phyloP scores from a whole-genome alignment of 2,888 invertebrate genomes.

The Pachliopta kotzebuea region DNA sequence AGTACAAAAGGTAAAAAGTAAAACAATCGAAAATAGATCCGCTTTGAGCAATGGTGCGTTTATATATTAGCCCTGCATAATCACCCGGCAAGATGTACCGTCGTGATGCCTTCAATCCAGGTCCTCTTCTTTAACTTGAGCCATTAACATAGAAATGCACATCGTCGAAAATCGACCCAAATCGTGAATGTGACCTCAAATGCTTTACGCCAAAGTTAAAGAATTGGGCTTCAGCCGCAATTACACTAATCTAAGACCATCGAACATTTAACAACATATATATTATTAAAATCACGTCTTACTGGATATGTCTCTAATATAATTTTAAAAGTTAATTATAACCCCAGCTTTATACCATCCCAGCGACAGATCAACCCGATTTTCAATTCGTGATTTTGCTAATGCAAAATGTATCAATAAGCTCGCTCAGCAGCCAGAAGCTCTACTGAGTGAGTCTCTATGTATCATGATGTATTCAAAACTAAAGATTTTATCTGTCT shows the following conservation, averaged over 20 bases:
- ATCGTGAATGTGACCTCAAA: not conserved
- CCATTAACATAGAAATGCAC: not conserved
- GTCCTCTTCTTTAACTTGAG: constrained; percentile 12
- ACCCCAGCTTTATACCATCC: constrained; percentile 27
- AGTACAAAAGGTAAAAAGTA: constrained; percentile 21
- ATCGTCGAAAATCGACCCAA: constrained; percentile 13
- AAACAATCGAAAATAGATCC: constrained; percentile 25
- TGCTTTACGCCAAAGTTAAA: constrained; percentile 10
- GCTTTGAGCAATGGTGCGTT: constrained; percentile 22
- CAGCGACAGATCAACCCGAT: constrained; percentile 26
- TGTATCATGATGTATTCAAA: not conserved
- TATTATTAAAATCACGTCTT: constrained; percentile 58
- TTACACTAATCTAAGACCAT: constrained; percentile 23
- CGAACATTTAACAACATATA: constrained; percentile 38
- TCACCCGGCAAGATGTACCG: constrained; percentile 21
- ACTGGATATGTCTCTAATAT: constrained; percentile 68
- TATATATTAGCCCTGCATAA: constrained; percentile 22
- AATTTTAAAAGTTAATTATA: constrained; percentile 53
- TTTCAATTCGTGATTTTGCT: constrained; percentile 5
- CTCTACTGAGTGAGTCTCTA: not conserved
- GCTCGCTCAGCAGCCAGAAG: constrained; percentile 6
- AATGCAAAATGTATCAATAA: not conserved
- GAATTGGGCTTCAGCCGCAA: constrained; percentile 3
- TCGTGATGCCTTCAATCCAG: constrained; percentile 15
- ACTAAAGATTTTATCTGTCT: not conserved